Percentiles rank a stretch among this genome's conserved stretches.
These are phyloP conservation scores for Tiliacea aurago DNA, from an alignment of 2,888 invertebrate species.

Conservation along the genomic window DNA sequence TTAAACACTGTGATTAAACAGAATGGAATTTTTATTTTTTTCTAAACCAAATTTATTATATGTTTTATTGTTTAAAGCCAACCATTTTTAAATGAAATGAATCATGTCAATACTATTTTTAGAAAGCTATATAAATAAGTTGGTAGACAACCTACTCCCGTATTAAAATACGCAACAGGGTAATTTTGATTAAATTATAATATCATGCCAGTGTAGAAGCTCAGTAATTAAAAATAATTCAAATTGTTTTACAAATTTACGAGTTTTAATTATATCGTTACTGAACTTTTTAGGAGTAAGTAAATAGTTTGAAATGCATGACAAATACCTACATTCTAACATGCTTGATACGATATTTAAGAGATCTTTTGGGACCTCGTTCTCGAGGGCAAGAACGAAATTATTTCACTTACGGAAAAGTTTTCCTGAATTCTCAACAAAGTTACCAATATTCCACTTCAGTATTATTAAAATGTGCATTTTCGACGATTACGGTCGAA, in stretches of 20 bases:
- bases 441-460: background rate
- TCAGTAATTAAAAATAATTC: constrained; percentile 14
- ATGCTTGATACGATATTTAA: background rate
- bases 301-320: background rate
- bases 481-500: background rate
- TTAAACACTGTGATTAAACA: background rate
- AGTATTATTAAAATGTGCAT: constrained; percentile 10
- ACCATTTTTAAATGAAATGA: background rate
- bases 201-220: background rate
- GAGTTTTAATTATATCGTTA: background rate
- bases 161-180: constrained; percentile 40
- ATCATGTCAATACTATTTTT: background rate
- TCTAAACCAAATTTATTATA: background rate
- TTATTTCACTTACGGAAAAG: too few relatives aligned
- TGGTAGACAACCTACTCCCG: accelerated
- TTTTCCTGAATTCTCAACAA: background rate
- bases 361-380: background rate
- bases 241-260: background rate
- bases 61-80: background rate
- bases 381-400: background rate
- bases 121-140: constrained; percentile 4
- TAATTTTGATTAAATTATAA: constrained; percentile 16
- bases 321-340: background rate
- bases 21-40: too few relatives aligned
- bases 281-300: background rate